Evolutionary conservation across 2,888 invertebrate genomes (phyloP).

Genomic region (Melinaea marsaeus): DNA sequence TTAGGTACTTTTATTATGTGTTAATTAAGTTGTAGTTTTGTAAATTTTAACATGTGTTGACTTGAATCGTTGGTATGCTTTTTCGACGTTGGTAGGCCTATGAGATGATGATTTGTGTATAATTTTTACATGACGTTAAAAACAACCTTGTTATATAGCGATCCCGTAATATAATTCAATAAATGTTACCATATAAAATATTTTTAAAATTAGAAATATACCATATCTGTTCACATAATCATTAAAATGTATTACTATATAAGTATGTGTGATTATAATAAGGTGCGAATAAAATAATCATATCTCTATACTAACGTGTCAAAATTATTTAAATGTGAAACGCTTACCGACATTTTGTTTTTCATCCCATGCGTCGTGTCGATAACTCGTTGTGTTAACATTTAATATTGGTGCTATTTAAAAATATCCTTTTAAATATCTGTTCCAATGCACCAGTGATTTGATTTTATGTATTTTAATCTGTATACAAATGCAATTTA

Average conservation of each 20-base stretch:
- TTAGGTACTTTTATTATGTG: slow-evolving; percentile 67
- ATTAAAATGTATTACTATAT: slow-evolving; percentile 61
- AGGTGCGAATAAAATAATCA: slow-evolving; percentile 41
- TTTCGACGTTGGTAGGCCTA: slow-evolving; percentile 27
- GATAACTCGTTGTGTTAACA: slow-evolving; percentile 57
- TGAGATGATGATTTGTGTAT: slow-evolving; percentile 20
- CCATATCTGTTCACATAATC: slow-evolving; percentile 63
- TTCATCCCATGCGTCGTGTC: slow-evolving; percentile 39
- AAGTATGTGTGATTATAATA: slow-evolving; percentile 58
- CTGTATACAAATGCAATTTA: slow-evolving; percentile 47
- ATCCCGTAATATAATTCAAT: slow-evolving; percentile 46
- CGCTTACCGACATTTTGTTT: slow-evolving; percentile 40
- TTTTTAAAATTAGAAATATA: slow-evolving; percentile 52
- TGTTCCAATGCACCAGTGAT: slow-evolving; percentile 58
- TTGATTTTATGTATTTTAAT: slow-evolving; percentile 44
- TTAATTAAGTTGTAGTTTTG: slow-evolving; percentile 68
- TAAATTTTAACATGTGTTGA: slow-evolving; percentile 70
- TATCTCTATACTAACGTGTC: slow-evolving; percentile 25
- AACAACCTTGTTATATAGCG: slow-evolving; percentile 5
- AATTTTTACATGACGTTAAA: slow-evolving; percentile 9
- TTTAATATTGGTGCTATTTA: slow-evolving; percentile 75
- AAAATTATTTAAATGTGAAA: slow-evolving; percentile 18
- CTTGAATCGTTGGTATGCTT: slow-evolving; percentile 49
- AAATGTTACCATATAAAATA: slow-evolving; percentile 67
- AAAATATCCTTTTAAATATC: slow-evolving; percentile 48